phyloP scores from a whole-genome alignment of 2,113 vertebrate species.

The Excalfactoria chinensis region DNA sequence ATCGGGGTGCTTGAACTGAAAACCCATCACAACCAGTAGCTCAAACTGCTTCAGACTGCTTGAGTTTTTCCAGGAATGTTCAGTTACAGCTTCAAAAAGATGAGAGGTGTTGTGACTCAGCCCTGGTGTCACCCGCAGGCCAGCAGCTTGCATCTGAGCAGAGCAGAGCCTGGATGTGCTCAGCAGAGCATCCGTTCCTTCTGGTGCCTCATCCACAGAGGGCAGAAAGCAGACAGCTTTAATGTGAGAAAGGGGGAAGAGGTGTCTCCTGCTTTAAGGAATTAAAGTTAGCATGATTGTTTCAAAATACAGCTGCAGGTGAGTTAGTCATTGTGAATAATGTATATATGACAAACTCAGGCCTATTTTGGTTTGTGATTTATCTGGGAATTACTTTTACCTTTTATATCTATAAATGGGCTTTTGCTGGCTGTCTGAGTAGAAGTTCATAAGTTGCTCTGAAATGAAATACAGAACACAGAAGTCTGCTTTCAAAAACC shows the following conservation, averaged over 20 bases:
- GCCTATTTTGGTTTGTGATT: neutral
- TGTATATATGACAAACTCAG: neutral
- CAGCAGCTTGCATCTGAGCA: neutral
- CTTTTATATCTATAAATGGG: neutral
- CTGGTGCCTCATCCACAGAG: neutral
- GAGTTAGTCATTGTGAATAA: neutral
- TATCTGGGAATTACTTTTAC: neutral
- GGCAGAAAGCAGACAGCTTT: neutral
- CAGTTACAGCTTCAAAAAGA: neutral
- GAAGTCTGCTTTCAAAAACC: slow-evolving; percentile 9
- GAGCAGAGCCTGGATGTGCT: too few species aligned
- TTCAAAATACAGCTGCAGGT: neutral
- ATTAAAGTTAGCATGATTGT: neutral
- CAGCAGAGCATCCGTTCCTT: too few species aligned
- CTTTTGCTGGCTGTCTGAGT: neutral
- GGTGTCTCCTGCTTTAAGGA: neutral
- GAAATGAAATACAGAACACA: neutral
- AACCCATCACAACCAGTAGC: neutral
- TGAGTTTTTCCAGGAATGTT: neutral
- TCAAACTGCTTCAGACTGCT: neutral
- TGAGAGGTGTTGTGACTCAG: neutral
- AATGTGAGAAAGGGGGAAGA: neutral
- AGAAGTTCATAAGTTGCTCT: neutral
- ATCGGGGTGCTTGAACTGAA: neutral
- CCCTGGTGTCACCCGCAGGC: neutral